Base-by-base conservation (phyloP, 1,140 invertebrate genomes). In the Tachypleus tridentatus region DNA sequence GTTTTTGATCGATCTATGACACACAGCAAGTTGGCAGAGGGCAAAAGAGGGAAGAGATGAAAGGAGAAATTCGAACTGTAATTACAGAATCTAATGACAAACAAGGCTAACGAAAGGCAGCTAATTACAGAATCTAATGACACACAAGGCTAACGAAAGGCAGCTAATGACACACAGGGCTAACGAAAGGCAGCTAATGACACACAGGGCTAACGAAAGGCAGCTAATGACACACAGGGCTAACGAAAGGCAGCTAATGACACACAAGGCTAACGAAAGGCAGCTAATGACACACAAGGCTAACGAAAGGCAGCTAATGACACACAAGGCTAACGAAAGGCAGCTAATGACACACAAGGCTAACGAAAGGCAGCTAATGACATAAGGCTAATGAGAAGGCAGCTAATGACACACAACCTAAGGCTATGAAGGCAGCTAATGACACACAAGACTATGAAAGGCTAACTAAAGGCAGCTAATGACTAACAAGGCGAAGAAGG, bases 291-390 rank as follows among this genome's bases (percentile, higher is more conserved):
- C 29, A 29, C 29, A 29, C 29, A 29, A 29, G 29, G 29, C 29
- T 29, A 29, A 29, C 0, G 29, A 29, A 29, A 29, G 57, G 10
- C 56, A 9, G 29, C 77, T 74, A 77, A 74, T 72, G 68, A 67
- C 63, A 48, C 49, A 11, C 9, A 60, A 3, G 62, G 70, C 8
- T 65, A 48, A 29, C 0, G 29, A 29, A 29, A 29, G 29, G 29
- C 29, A 29, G 29, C 29, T 29, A 2, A 0, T 1, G 29, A 29
- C 29, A 29, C 29, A 29, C 29, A 29, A 9, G 48, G 8, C 51
- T 66, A 49, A 9, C 1, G 9, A 47, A 60, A 60, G 29, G 11
- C 10, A 47, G 29, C 29, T 29, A 2, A 0, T 1, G 29, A 29
- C 29, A 29, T 2, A 29, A 29, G 29, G 29, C 29, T 29, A 1